Percentiles rank a stretch among this genome's conserved stretches.
These are phyloP conservation scores for Crotalus adamanteus DNA, from an alignment of 2,797 vertebrate genomes.

Conservation along the genomic window DNA sequence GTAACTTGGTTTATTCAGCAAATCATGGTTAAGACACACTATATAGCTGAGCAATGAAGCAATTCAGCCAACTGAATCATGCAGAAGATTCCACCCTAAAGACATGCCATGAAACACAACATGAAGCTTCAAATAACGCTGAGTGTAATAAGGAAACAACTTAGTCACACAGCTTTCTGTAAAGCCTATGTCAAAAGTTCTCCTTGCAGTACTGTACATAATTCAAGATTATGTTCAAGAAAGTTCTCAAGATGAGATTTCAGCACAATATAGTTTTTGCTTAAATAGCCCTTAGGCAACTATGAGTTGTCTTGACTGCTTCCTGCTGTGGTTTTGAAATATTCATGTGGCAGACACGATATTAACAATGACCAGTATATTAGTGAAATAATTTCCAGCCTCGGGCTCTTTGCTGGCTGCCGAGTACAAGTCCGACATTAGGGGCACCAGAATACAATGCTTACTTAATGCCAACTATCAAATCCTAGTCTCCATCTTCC, in stretches of 20 bases:
- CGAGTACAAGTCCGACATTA: slow-evolving; percentile 22
- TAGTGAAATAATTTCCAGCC: not conserved
- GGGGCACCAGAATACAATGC: slow-evolving; percentile 1
- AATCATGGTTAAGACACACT: not conserved
- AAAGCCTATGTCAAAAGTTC: not conserved
- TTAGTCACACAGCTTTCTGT: not conserved
- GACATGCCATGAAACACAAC: not conserved
- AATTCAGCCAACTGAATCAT: not conserved
- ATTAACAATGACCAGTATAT: not conserved
- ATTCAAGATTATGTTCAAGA: not conserved
- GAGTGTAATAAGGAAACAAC: not conserved
- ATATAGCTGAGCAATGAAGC: not conserved
- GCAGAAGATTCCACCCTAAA: not conserved
- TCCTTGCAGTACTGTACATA: not conserved
- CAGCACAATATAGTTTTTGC: not conserved
- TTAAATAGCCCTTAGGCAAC: slow-evolving; percentile 20
- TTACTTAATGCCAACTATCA: slow-evolving; percentile 8
- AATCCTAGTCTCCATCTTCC: not conserved
- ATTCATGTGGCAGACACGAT: not conserved
- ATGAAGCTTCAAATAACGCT: no score
- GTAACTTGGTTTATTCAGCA: not conserved
- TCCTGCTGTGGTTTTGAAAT: slow-evolving; percentile 1
- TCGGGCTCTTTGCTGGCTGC: not conserved
- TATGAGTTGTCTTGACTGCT: not conserved
- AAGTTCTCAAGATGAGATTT: not conserved